A percentile compares a stretch with the other conserved stretches of the same genome.
Evolutionary conservation across 2,797 vertebrate genomes (phyloP).

Genomic region (Lacerta bilineata): DNA sequence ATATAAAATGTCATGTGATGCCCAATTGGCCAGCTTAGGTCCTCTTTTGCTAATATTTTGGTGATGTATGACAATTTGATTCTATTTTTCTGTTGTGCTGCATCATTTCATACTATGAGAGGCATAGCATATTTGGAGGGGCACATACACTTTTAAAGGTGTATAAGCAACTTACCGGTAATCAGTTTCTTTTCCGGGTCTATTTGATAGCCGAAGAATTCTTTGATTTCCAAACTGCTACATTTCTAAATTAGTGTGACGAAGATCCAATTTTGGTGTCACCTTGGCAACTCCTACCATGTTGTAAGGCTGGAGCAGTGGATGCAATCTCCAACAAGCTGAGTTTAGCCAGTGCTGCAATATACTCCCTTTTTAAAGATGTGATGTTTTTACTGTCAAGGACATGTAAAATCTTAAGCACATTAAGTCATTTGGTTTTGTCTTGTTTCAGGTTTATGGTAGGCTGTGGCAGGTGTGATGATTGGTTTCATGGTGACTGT

Average conservation of each 20-base stretch:
- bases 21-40: background rate
- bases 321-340: conserved; percentile 67
- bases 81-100: background rate
- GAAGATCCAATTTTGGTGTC: background rate
- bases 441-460: conserved; percentile 94
- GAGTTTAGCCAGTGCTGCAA: conserved; percentile 28
- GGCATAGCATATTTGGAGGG: background rate
- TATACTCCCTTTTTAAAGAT: background rate
- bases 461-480: conserved; percentile 96
- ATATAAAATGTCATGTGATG: background rate
- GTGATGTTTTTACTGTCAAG: background rate
- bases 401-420: background rate
- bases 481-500: conserved; percentile 99
- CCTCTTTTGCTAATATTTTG: background rate
- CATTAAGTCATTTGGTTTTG: background rate
- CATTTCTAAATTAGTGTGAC: background rate
- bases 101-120: background rate
- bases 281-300: conserved; percentile 51
- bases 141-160: background rate
- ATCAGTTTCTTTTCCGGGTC: background rate
- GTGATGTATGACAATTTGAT: background rate
- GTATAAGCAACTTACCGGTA: background rate
- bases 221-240: conserved; percentile 19
- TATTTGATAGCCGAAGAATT: background rate
- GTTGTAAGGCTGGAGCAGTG: conserved; percentile 74